These are phyloP conservation scores for Synchiropus splendidus DNA, from an alignment of 2,113 vertebrate genomes.

Conservation along the genomic window DNA sequence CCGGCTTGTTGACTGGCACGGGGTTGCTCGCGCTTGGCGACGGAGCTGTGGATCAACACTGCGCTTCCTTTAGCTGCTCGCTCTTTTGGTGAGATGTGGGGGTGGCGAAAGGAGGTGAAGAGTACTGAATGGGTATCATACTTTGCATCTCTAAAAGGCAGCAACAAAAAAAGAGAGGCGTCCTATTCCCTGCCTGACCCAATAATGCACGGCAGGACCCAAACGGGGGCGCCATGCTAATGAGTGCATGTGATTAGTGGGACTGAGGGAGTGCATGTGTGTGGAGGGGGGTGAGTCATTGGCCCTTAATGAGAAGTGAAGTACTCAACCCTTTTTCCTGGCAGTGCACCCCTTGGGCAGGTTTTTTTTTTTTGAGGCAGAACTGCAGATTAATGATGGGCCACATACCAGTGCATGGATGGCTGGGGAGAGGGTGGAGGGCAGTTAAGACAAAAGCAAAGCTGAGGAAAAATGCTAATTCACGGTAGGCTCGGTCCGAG, in stretches of 20 bases:
- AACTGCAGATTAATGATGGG: constrained; percentile 61
- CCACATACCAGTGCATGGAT: constrained; percentile 53
- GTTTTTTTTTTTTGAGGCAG: constrained; percentile 30
- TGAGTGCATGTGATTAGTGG: constrained; percentile 55
- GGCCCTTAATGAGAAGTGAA: constrained; percentile 44
- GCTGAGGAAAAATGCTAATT: constrained; percentile 62
- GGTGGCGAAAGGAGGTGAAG: constrained; percentile 13
- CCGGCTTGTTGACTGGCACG: constrained; percentile 30
- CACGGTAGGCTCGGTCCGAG: constrained; percentile 3
- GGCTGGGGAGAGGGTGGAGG: constrained; percentile 8
- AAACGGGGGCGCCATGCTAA: constrained; percentile 58
- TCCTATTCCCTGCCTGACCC: constrained; percentile 45
- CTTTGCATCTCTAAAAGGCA: constrained; percentile 64
- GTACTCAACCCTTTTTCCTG: constrained; percentile 30
- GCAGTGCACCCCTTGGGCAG: constrained; percentile 32
- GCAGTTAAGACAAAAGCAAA: constrained; percentile 57
- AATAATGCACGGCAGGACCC: constrained; percentile 47
- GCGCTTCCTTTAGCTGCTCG: constrained; percentile 21
- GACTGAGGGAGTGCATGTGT: constrained; percentile 26
- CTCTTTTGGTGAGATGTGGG: constrained; percentile 5
- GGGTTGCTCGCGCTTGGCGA: constrained; percentile 34
- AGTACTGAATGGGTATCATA: constrained; percentile 30
- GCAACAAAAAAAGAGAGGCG: constrained; percentile 43
- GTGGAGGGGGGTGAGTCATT: constrained; percentile 17
- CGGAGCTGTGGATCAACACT: constrained; percentile 16